These are phyloP conservation scores for Leptopterna dolabrata DNA, from an alignment of 2,888 invertebrate species.

Conservation along the genomic window DNA sequence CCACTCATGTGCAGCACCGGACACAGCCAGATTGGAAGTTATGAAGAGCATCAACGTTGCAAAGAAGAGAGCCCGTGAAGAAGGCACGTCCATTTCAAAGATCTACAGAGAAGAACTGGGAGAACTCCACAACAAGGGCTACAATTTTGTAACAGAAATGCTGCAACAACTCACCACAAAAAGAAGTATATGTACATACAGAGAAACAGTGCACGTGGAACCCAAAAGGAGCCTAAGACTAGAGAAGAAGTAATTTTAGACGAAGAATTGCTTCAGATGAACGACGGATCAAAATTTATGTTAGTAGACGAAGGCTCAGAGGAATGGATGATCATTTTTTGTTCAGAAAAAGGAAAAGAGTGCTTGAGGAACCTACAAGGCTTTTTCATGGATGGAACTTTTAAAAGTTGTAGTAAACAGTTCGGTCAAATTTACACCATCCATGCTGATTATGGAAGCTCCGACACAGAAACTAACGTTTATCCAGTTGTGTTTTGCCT, in stretches of 20 bases:
- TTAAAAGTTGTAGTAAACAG: too few relatives aligned
- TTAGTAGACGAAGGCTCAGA: background rate
- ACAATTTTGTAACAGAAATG: too few relatives aligned
- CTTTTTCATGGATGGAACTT: background rate
- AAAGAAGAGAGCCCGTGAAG: too few relatives aligned
- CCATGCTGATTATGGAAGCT: background rate
- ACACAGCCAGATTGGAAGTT: too few relatives aligned
- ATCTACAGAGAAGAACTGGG: too few relatives aligned
- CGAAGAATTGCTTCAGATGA: background rate
- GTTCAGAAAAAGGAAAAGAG: background rate
- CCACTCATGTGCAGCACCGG: too few relatives aligned
- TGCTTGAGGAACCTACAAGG: background rate
- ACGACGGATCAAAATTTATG: background rate
- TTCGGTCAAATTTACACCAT: background rate
- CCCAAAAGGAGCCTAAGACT: background rate
- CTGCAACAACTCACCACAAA: too few relatives aligned
- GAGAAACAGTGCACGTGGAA: background rate
- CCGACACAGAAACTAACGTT: background rate
- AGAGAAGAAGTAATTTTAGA: background rate
- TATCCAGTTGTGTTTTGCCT: background rate
- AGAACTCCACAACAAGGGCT: too few relatives aligned
- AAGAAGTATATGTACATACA: too few relatives aligned
- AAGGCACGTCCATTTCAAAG: too few relatives aligned
- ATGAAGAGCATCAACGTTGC: too few relatives aligned
- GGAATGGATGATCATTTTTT: background rate